Base-by-base conservation (phyloP, 37 sponge, comb jelly and placozoan species). In the Haliclona indistincta region DNA sequence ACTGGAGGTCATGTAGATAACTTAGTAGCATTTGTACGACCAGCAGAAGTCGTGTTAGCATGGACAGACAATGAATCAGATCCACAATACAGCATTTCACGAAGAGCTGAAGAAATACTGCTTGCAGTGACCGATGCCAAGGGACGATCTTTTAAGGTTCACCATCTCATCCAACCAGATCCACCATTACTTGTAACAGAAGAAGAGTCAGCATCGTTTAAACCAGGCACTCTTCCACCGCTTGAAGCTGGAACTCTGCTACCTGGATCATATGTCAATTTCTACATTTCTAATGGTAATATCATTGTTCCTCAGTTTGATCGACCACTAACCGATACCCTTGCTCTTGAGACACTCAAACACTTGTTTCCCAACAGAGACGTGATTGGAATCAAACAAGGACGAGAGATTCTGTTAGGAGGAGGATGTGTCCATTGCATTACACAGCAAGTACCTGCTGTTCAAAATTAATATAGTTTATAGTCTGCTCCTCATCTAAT, bases 361-460 rank as follows among this genome's bases (percentile, higher is more conserved):
- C 29, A 29, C 20, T 36, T 71, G 33, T 71, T 71, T 38, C 52
- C 38, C 17, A 37, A 29, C n/a, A 47, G 55, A 29, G 54, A 71
- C 3, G 33, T 71, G 20, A 28, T 71, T 47, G 72, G 72, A 35
- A 17, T 71, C n/a, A n/a, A n/a, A n/a, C 72, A 47, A 20, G 32
- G 55, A 2, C 30, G 34, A 22, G 54, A 49, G 23, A 47, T 71
- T 5, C 67, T 66, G 37, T 0, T 34, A 1, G 54, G 72, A 25
- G 72, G 54, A 22, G 72, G 72, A 34, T 35, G 33, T 55, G 33
- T 71, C 5, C 72, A 71, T 55, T 71, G 72, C 55, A 47, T 71
- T 55, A 71, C 54, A 19, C 72, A 71, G 36, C 54, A 71, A n/a
- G 72, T 71, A 3, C 72, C 72, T n/a, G n/a, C n/a, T n/a, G n/a